Evolutionary conservation across 1,140 invertebrate genomes (phyloP).

Genomic region (Drosophila azteca): DNA sequence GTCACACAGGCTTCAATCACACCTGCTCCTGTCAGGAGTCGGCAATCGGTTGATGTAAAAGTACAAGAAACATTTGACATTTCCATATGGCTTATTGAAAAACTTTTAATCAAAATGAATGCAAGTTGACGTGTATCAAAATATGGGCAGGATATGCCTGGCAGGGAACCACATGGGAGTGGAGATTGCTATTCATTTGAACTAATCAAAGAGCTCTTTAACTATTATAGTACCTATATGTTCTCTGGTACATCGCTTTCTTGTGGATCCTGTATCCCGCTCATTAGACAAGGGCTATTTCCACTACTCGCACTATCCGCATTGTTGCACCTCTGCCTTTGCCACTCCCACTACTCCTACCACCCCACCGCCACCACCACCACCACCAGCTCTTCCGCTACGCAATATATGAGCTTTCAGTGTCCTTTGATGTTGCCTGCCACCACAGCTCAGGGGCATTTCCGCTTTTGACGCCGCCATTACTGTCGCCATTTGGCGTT

Average conservation of each 20-base stretch:
- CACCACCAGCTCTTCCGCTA: background rate
- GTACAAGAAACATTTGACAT: conserved; percentile 55
- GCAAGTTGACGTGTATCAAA: conserved; percentile 61
- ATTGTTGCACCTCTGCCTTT: background rate
- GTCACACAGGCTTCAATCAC: conserved; percentile 53
- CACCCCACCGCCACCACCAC: background rate
- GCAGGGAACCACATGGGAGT: too few species aligned
- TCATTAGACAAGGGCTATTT: background rate
- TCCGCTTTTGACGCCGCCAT: conserved; percentile 56
- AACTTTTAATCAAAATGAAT: conserved; percentile 9
- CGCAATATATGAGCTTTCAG: conserved; percentile 28
- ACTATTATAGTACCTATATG: too few species aligned
- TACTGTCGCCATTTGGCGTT: conserved; percentile 65
- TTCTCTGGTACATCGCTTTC: too few species aligned
- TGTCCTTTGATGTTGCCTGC: conserved; percentile 35
- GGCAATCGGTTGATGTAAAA: conserved; percentile 7
- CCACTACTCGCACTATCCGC: too few species aligned
- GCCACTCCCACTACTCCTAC: too few species aligned
- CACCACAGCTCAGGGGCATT: conserved; percentile 52
- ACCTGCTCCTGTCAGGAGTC: conserved; percentile 32
- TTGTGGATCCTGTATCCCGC: too few species aligned
- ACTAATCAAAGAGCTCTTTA: too few species aligned
- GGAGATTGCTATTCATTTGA: too few species aligned
- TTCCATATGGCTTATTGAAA: conserved; percentile 54
- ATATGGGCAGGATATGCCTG: background rate